Base-by-base conservation (phyloP, 2,113 vertebrate species). In the Ochotona curzoniae region DNA sequence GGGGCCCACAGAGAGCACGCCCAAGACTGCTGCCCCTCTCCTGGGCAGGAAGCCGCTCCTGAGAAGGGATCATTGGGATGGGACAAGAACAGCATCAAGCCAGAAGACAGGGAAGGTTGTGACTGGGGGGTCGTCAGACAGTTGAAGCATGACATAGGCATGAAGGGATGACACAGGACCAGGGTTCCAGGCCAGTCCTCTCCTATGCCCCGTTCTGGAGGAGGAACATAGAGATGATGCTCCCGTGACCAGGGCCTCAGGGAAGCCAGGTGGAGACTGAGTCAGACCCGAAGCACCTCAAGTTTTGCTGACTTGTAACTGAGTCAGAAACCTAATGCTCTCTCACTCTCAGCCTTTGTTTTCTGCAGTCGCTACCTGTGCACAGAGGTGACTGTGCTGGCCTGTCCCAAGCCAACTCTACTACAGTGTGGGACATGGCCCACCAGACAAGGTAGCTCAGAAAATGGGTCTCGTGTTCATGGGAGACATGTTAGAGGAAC, bases 271-370 rank as follows among this genome's bases (percentile, higher is more conserved):
- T 8, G 5, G 38, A 67, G 69, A 38, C 73, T 17, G 20, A 21
- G 5, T n/a, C 49, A 44, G 44, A 64, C 26, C 15, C 26, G 71
- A 0, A 0, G 20, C 0, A 0, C 49, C 49, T 44, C 74, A 20
- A 51, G 14, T 47, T 8, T 61, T 49, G 3, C 20, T 25, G 60
- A 38, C 38, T 44, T 44, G 38, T 44, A 6, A 44, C 38, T 44
- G 38, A 44, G 38, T 44, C 38, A 44, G 38, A 44, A 44, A 44
- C 38, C 38, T 44, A 44, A 44, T 44, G 0, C 49, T 1, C 11
- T 2, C 5, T 64, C 23, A 12, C 28, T 63, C 35, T 44, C 21
- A 21, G 44, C 26, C 75, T 60, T 7, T 8, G 2, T 61, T 3
- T 81, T 20, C 28, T 26, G 23, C 17, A 10, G 28, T 67, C 83